Percentiles rank a stretch among this genome's conserved stretches.
phyloP scores from a whole-genome alignment of 2,113 vertebrate species.

The Peromyscus californicus region DNA sequence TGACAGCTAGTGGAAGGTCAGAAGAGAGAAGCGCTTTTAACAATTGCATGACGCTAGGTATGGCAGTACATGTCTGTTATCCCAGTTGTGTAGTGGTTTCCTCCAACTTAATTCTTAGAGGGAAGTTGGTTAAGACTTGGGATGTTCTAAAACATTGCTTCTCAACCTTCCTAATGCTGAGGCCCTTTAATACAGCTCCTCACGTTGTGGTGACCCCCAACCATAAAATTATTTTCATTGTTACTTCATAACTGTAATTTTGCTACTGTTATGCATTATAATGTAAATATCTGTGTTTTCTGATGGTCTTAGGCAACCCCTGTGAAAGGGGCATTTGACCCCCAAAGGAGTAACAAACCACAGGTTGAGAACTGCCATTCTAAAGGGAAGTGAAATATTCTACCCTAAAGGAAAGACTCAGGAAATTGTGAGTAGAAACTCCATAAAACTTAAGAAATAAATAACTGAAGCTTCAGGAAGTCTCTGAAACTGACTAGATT shows the following conservation, averaged over 20 bases:
- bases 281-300: not conserved
- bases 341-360: not conserved
- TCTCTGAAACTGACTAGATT: not conserved
- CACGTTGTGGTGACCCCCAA: not conserved
- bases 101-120: not conserved
- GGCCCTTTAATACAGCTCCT: not conserved
- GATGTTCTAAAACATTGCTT: not conserved
- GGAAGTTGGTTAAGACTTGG: not conserved
- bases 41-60: not conserved
- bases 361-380: not conserved
- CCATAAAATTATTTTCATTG: not conserved
- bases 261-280: not conserved
- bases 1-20: not conserved
- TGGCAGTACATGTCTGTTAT: not conserved
- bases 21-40: not conserved
- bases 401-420: not conserved
- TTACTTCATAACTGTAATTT: not conserved
- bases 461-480: not conserved
- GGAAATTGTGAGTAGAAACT: not conserved
- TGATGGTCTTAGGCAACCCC: not conserved
- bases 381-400: not conserved
- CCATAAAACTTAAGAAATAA: not conserved
- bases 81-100: not conserved
- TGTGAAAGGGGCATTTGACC: not conserved
- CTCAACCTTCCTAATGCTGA: not conserved